phyloP scores from a whole-genome alignment of 2,888 invertebrate species.

The Himalopsyche kuldschensis region DNA sequence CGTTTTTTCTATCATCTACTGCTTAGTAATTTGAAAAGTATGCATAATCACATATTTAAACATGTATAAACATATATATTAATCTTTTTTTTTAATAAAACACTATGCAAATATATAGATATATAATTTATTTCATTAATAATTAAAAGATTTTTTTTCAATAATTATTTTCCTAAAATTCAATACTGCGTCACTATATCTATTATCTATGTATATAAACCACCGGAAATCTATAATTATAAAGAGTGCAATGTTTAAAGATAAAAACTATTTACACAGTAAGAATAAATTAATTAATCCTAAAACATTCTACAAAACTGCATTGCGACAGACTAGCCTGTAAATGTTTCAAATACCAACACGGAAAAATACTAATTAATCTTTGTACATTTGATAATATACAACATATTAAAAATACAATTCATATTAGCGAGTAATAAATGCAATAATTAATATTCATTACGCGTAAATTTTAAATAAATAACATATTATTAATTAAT shows the following conservation, averaged over 20 bases:
- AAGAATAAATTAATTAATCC: conserved; percentile 22
- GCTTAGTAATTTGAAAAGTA: conserved; percentile 11
- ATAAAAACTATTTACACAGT: conserved; percentile 19
- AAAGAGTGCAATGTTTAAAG: not conserved
- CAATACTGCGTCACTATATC: conserved; percentile 24
- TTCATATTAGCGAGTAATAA: not conserved
- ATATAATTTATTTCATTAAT: conserved; percentile 25
- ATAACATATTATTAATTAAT: not conserved
- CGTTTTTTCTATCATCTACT: conserved; percentile 9
- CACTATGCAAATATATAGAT: conserved; percentile 22
- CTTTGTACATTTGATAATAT: conserved; percentile 16
- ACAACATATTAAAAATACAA: conserved; percentile 4
- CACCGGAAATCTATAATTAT: conserved; percentile 18
- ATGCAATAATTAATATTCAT: not conserved
- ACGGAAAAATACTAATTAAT: conserved; percentile 9
- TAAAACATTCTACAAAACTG: conserved; percentile 5
- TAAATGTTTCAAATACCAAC: conserved; percentile 9
- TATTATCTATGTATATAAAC: conserved; percentile 22
- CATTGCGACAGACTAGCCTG: conserved; percentile 18
- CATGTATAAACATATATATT: conserved; percentile 23
- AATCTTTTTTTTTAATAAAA: conserved; percentile 22
- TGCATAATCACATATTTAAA: conserved; percentile 28
- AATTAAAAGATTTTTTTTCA: conserved; percentile 12
- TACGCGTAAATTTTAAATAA: not conserved
- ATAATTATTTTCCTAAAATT: conserved; percentile 17